phyloP scores from a whole-genome alignment of 2,797 vertebrate genomes.

The Phoebastria nigripes region DNA sequence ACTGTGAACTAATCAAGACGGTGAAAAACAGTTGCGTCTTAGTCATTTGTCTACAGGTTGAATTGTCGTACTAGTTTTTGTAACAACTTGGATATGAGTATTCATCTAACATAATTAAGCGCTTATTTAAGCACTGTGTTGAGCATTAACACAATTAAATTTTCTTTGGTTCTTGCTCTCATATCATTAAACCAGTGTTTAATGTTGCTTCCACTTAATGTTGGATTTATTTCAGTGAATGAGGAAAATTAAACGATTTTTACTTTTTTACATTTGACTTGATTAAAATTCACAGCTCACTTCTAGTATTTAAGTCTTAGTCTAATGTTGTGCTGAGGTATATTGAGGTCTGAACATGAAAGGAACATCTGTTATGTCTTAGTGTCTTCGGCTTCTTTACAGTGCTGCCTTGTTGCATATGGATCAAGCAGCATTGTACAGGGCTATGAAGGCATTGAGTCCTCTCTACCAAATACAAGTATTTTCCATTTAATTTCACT shows the following conservation, averaged over 20 bases:
- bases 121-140: background rate
- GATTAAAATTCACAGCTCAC: background rate
- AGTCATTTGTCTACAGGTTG: background rate
- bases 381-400: conserved; percentile 85
- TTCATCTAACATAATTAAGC: background rate
- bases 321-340: background rate
- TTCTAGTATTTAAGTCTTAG: background rate
- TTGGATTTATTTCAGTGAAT: background rate
- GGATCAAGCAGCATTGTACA: conserved; percentile 91
- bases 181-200: background rate
- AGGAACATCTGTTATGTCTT: conserved; percentile 43
- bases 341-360: background rate
- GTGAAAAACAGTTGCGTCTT: background rate
- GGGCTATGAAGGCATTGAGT: conserved; percentile 84
- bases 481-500: background rate
- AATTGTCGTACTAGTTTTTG: background rate
- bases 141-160: background rate
- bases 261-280: background rate
- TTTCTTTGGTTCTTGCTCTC: background rate
- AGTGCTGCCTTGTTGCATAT: conserved; percentile 88
- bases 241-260: background rate
- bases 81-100: background rate
- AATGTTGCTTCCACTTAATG: background rate
- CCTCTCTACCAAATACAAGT: conserved; percentile 10
- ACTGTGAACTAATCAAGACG: background rate